Evolutionary conservation across 1,140 invertebrate genomes (phyloP), one percentile per base, ranked within the genome.

Genomic region (Chlorops oryzae): DNA sequence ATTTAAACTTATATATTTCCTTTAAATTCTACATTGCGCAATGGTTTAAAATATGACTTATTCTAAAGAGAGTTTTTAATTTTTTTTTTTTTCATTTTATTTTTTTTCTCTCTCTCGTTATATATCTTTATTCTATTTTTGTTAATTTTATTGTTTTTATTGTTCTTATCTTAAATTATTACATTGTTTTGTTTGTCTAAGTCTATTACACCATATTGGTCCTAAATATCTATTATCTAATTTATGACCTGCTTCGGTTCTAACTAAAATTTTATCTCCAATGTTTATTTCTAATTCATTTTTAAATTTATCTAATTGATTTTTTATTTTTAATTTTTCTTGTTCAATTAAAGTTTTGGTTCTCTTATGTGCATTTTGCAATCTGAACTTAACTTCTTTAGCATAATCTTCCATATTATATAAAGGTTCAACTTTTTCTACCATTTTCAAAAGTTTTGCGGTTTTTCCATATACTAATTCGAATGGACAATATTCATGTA

Each of bases 311-410:
- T 7, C 7, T 32, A 32, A n/a, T n/a, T n/a, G n/a, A n/a, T n/a
- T n/a, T n/a, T n/a, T n/a, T n/a, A n/a, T n/a, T n/a, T n/a, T n/a
- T n/a, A n/a, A 9, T 32, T 32, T 32, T 37, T 6, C n/a, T 38
- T 38, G n/a, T 38, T 38, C 5, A 18, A 32, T 32, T 9, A 32
- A 6, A 34, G 35, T 2, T 5, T 49, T 52, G 3, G 12, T 17
- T 15, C 3, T 38, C 35, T 15, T 37, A 10, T 13, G 12, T 27
- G 51, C 27, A 12, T 20, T 39, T 41, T 23, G 51, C 27, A 50
- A 24, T 32, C 28, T 22, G 22, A 48, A 23, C 48, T 54, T 21
- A 6, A 18, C 13, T 44, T 44, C 43, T 50, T 48, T 51, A 50
- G 25, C 22, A 42, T 42, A 50, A 20, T 22, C 7, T 9, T 40